Evolutionary conservation across 1,140 invertebrate genomes (phyloP), one percentile per base, ranked within the genome.

Genomic region (Proales similis): DNA sequence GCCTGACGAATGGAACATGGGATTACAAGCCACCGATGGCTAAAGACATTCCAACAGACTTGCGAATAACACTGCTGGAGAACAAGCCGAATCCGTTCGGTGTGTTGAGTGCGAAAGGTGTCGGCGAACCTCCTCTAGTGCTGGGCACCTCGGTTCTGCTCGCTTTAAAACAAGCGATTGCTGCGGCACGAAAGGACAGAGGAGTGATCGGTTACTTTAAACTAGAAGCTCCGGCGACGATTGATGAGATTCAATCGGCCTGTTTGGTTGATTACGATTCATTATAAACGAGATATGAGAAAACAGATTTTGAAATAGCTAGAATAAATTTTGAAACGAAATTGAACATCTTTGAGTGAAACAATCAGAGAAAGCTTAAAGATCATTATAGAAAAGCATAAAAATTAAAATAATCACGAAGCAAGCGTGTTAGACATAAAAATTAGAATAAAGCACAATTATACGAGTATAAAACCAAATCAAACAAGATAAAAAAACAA

Each of bases 31-130:
- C 84, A 7, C 87, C 86, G 3, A 82, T 85, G 7, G 80, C 82
- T 0, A 87, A 86, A 71, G 87, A 90, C 69, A 88, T 90, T 64
- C 87, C 88, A 4, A 80, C 84, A 6, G 86, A 90, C 75, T 85
- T 90, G 69, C 79, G 86, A 39, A 77, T 90, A 11, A 82, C 82
- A 47, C 79, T 91, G 24, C 70, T 82, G 20, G 81, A 81, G 67
- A 84, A 87, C 69, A 77, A 80, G 19, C 76, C 80, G 2, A 88
- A 86, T 73, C 78, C 79, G 1, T 14, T 45, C 12, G 63, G 33
- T 17, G 26, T 64, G 17, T 19, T 64, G 7, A 42, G 51, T 12
- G 45, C 36, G 5, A 57, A 57, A 26, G 51, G 36, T 17, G 45
- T 42, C 7, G 51, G 51, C 30, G 51, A 57, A 22, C 51, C 51